Conservation (phyloP, 2,113 vertebrate species). For the Pterocles orientalis region DNA sequence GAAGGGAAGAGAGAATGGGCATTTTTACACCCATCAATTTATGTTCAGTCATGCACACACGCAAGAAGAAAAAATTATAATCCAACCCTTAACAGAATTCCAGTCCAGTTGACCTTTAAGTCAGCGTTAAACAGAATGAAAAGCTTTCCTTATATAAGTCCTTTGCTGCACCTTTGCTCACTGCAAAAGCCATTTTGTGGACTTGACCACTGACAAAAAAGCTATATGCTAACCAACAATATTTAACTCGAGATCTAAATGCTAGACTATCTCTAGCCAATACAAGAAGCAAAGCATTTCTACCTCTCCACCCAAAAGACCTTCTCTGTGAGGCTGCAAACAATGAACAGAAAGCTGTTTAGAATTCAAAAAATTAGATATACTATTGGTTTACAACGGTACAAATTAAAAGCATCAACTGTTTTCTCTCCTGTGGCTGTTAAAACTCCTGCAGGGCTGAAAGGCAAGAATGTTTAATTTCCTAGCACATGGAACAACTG, state of each 20-base stretch:
- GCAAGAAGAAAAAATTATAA: not conserved
- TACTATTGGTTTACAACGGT: constrained; percentile 61
- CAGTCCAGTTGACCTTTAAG: constrained; percentile 71
- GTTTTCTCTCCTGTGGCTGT: not conserved
- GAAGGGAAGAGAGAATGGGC: not conserved
- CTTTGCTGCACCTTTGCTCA: constrained; percentile 43
- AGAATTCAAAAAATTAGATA: constrained; percentile 64
- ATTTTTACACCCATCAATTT: not conserved
- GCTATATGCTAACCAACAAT: constrained; percentile 40
- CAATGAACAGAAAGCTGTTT: constrained; percentile 83
- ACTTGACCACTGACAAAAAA: constrained; percentile 79
- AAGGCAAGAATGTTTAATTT: constrained; percentile 53
- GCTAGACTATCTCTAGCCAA: constrained; percentile 85
- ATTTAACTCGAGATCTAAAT: constrained; percentile 61
- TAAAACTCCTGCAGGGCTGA: not conserved
- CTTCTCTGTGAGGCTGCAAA: constrained; percentile 89
- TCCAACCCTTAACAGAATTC: not conserved
- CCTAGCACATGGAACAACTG: not conserved
- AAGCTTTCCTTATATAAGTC: constrained; percentile 9
- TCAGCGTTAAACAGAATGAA: constrained; percentile 33
- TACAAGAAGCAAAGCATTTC: constrained; percentile 82
- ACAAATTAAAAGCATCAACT: constrained; percentile 55
- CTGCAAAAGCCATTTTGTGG: constrained; percentile 49
- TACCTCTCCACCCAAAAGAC: constrained; percentile 95
- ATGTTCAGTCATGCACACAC: not conserved